Percentiles rank a stretch among this genome's conserved stretches.
phyloP scores from a whole-genome alignment of 2,888 invertebrate species.

The Acholoe squamosa region DNA sequence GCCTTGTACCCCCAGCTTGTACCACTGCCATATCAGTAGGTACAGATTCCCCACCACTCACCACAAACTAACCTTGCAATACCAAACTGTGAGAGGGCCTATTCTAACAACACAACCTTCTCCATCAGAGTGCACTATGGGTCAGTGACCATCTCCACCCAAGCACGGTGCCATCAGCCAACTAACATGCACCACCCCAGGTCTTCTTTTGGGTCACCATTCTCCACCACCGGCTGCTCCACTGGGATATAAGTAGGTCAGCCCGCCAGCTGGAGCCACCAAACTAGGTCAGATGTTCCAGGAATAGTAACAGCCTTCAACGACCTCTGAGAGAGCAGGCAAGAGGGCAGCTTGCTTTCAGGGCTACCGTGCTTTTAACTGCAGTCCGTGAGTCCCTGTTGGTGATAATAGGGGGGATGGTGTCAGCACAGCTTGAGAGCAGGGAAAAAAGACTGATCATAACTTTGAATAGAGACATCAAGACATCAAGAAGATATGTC shows the following conservation, averaged over 20 bases:
- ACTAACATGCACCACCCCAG: neutral
- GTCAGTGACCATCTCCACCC: constrained; percentile 31
- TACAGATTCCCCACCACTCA: neutral
- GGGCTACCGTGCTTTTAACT: too few relatives aligned
- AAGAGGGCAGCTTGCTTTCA: neutral
- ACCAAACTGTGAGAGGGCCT: neutral
- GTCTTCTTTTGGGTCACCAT: constrained; percentile 5
- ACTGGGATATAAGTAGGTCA: constrained; percentile 37
- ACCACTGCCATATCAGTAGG: too few relatives aligned
- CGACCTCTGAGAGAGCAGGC: neutral
- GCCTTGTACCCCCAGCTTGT: too few relatives aligned
- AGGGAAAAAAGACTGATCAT: neutral
- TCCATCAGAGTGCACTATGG: constrained; percentile 25
- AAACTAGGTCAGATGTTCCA: constrained; percentile 52
- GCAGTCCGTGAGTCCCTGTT: neutral
- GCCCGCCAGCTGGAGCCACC: constrained; percentile 44
- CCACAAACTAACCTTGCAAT: neutral
- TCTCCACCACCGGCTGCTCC: constrained; percentile 42
- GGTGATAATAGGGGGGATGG: neutral
- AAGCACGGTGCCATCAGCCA: neutral
- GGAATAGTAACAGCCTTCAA: constrained; percentile 44
- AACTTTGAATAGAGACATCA: too few relatives aligned
- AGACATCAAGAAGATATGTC: too few relatives aligned
- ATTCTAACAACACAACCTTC: neutral
- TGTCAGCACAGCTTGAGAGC: neutral